These are phyloP conservation scores for Rhimphoctona megacephalus DNA, from an alignment of 2,888 invertebrate genomes.

Conservation along the genomic window DNA sequence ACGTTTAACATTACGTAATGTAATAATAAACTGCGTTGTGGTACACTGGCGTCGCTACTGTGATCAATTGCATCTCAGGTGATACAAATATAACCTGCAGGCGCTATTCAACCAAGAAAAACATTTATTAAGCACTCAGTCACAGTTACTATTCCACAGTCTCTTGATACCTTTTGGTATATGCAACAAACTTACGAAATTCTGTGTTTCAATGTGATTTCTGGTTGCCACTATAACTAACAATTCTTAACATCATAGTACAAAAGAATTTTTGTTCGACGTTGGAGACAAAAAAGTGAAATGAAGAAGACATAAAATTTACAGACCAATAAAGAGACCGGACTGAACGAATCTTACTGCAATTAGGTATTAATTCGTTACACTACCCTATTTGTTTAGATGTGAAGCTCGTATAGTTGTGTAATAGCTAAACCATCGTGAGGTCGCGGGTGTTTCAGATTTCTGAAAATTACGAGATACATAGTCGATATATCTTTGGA, in stretches of 20 bases:
- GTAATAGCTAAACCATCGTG: slow-evolving; percentile 60
- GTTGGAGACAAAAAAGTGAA: slow-evolving; percentile 9
- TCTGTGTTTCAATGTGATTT: background rate
- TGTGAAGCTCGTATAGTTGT: slow-evolving; percentile 63
- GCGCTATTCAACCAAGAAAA: slow-evolving; percentile 28
- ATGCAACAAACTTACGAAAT: background rate
- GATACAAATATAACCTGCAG: slow-evolving; percentile 31
- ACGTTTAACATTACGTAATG: slow-evolving; percentile 45
- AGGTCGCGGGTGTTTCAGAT: slow-evolving; percentile 56
- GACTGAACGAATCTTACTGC: slow-evolving; percentile 65
- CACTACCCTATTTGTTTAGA: slow-evolving; percentile 70
- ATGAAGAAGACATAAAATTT: slow-evolving; percentile 54
- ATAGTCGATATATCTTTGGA: slow-evolving; percentile 26
- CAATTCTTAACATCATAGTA: background rate
- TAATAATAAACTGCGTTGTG: slow-evolving; percentile 42
- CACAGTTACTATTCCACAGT: background rate
- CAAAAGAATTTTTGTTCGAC: background rate
- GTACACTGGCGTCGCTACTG: slow-evolving; percentile 21
- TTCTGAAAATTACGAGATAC: slow-evolving; percentile 73
- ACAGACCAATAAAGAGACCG: slow-evolving; percentile 48
- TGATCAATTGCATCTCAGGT: slow-evolving; percentile 52
- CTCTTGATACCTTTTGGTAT: background rate
- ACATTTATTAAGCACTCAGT: slow-evolving; percentile 4
- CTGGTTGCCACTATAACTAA: background rate
- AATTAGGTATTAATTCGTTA: slow-evolving; percentile 76